A percentile compares a stretch with the other conserved stretches of the same genome.
These are phyloP conservation scores for Agonopterix heracliana DNA, from an alignment of 2,888 invertebrate genomes.

Conservation along the genomic window DNA sequence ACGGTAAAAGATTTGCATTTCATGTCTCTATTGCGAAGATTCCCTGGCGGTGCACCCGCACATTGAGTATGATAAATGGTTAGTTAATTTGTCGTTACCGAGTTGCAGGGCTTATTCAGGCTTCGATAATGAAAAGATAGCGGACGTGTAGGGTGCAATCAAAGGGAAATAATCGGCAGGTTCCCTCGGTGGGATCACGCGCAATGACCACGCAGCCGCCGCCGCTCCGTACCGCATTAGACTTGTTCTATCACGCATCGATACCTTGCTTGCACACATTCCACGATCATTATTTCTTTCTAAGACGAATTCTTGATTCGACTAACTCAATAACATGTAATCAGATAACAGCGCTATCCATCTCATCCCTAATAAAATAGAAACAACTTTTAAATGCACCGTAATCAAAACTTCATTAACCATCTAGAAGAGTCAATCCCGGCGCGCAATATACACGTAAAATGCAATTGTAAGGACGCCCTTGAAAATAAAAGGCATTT, in stretches of 20 bases:
- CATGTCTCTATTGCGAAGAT: constrained; percentile 6
- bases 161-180: constrained; percentile 33
- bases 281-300: constrained; percentile 26
- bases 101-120: constrained; percentile 18
- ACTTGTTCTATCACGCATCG: constrained; percentile 40
- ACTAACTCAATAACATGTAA: constrained; percentile 15
- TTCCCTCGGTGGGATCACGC: constrained; percentile 26
- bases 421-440: constrained; percentile 12
- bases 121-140: constrained; percentile 35
- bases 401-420: constrained; percentile 29
- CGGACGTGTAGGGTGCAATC: constrained; percentile 31
- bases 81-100: constrained; percentile 11
- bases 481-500: constrained; percentile 46
- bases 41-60: constrained; percentile 3
- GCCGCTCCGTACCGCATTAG: constrained; percentile 23
- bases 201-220: constrained; percentile 21
- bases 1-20: neutral
- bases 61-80: constrained; percentile 12
- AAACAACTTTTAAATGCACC: constrained; percentile 11
- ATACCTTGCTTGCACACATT: constrained; percentile 19
- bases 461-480: constrained; percentile 46
- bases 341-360: constrained; percentile 10
- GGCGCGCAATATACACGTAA: constrained; percentile 18
- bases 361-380: constrained; percentile 16
- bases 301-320: constrained; percentile 30